phyloP scores from a whole-genome alignment of 2,113 vertebrate genomes.

The Rhinoderma darwinii region DNA sequence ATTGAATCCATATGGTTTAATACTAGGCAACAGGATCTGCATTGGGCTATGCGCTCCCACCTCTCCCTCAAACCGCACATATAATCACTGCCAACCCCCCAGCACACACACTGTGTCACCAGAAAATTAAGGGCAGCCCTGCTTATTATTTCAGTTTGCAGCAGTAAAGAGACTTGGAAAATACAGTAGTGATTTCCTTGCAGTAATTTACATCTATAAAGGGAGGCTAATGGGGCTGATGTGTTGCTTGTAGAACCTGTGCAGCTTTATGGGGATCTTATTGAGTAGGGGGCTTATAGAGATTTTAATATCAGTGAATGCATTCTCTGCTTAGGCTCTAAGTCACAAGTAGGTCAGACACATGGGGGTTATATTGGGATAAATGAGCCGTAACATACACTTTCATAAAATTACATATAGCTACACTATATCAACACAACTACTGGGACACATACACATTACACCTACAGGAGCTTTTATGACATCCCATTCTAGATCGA shows the following conservation, averaged over 20 bases:
- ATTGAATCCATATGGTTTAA: slow-evolving; percentile 60
- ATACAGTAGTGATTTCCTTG: slow-evolving; percentile 34
- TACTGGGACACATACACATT: too few relatives aligned
- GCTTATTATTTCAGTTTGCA: slow-evolving; percentile 3
- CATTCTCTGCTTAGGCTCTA: neutral
- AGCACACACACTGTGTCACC: slow-evolving; percentile 33
- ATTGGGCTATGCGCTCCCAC: slow-evolving; percentile 42
- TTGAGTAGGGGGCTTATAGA: neutral
- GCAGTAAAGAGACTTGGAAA: slow-evolving; percentile 10
- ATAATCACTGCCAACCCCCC: slow-evolving; percentile 35
- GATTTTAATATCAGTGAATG: neutral
- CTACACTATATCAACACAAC: neutral
- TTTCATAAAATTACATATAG: neutral
- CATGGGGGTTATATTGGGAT: slow-evolving; percentile 7
- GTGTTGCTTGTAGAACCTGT: neutral
- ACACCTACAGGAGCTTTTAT: too few relatives aligned
- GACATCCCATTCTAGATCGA: too few relatives aligned
- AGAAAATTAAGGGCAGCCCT: slow-evolving; percentile 50
- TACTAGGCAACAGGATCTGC: slow-evolving; percentile 49
- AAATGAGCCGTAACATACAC: neutral
- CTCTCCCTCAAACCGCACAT: slow-evolving; percentile 40
- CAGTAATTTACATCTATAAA: slow-evolving; percentile 10
- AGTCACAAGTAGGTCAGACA: neutral
- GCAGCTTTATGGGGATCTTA: neutral
- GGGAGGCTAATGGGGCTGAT: neutral